phyloP scores from a whole-genome alignment of 2,888 invertebrate species.

The Pollenia amentaria region DNA sequence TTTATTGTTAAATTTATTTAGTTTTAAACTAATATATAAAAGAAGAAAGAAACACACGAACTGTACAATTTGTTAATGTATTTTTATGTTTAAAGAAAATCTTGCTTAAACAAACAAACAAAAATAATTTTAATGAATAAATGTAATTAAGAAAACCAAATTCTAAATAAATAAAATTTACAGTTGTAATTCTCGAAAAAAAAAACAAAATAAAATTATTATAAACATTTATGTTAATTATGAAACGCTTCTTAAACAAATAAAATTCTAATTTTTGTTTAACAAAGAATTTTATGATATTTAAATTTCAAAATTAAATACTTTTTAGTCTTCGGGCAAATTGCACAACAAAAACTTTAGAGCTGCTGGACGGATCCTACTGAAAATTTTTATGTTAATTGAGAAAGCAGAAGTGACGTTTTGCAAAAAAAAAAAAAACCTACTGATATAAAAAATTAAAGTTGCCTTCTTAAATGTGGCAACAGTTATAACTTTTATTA shows the following conservation, averaged over 20 bases:
- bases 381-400: too few species aligned
- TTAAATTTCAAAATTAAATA: background rate
- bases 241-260: constrained; percentile 56
- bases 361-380: too few species aligned
- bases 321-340: too few species aligned
- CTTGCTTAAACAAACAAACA: constrained; percentile 36
- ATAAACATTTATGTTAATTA: constrained; percentile 52
- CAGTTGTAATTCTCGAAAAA: constrained; percentile 65
- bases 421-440: too few species aligned
- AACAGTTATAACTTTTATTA: too few species aligned
- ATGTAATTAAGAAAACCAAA: constrained; percentile 41
- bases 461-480: too few species aligned
- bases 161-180: constrained; percentile 19
- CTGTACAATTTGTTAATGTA: constrained; percentile 46
- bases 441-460: too few species aligned
- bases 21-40: constrained; percentile 48
- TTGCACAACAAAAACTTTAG: too few species aligned
- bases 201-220: constrained; percentile 10
- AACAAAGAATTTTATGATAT: background rate
- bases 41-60: constrained; percentile 14
- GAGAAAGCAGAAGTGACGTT: too few species aligned
- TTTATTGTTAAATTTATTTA: constrained; percentile 74
- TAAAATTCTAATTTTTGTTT: constrained; percentile 48
- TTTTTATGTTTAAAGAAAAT: constrained; percentile 46
- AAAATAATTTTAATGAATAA: constrained; percentile 25